Base-by-base conservation (phyloP, 1,140 invertebrate genomes). In the Schmidtea mediterranea region DNA sequence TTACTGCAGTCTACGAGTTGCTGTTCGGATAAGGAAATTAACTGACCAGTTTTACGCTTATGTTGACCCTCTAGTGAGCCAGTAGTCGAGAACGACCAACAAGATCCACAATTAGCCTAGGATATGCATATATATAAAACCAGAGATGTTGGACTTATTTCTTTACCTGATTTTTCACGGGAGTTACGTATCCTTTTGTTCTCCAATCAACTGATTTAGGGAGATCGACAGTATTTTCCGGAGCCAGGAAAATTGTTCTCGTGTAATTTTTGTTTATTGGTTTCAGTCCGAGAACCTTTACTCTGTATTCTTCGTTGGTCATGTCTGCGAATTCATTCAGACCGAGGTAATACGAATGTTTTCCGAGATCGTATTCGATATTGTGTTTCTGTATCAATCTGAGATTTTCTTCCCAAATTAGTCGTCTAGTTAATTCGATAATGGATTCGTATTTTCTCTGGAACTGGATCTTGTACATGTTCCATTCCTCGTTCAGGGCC, bases 81-180 rank as follows among this genome's bases (percentile, higher is more conserved):
- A 51, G 56, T 59, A 6, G 46, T 48, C 6, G 46, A 48, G 69
- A 94, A 90, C 50, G 82, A 74, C 83, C 83, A 92, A 69, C 83
- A 90, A 6, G 80, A 83, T 51, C 84, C 84, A 67, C 86, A 92
- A 58, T 78, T 73, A 41, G 61, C 59, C 66, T 67, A 63, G n/a
- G n/a, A n/a, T n/a, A n/a, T n/a, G n/a, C 5, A 36, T 6, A 18
- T 26, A 24, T 36, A 46, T n/a, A 2, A 15, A 16, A n/a, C 18
- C 5, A 36, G 3, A 26, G 13, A 46, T 46, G 8, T 21, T 21
- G 12, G 3, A 15, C n/a, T 36, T 18, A 15, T 13, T 5, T 15
- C 10, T 6, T 41, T 46, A n/a, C 67, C 57, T 71, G 70, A 52
- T 68, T 59, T 49, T 66, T 66, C 6, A 71, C 62, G 10, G 58